Evolutionary conservation across 2,113 vertebrate species (phyloP).

Genomic region (Poeciliopsis prolifica): DNA sequence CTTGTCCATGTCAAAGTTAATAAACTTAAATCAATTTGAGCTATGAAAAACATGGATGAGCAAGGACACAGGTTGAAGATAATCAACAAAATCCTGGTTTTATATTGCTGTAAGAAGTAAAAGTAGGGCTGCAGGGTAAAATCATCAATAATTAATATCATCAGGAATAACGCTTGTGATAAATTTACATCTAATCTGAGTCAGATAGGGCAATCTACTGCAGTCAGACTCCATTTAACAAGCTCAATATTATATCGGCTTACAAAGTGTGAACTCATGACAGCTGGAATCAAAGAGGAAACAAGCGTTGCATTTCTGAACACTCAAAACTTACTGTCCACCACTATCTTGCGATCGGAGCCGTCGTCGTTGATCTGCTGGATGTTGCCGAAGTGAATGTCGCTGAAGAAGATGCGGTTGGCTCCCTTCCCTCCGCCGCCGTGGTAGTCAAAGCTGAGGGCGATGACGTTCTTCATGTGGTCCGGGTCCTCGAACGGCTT

Average conservation of each 20-base stretch:
- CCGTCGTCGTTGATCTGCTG: slow-evolving; percentile 95
- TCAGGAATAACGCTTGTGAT: background rate
- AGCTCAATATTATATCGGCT: background rate
- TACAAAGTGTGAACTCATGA: background rate
- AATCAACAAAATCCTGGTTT: too few relatives aligned
- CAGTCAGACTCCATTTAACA: background rate
- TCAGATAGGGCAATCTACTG: background rate
- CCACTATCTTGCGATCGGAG: slow-evolving; percentile 88
- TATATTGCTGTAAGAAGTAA: too few relatives aligned
- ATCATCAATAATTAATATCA: background rate
- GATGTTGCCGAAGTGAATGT: slow-evolving; percentile 99
- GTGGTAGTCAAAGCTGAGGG: slow-evolving; percentile 93
- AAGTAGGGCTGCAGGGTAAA: background rate
- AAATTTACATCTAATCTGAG: background rate
- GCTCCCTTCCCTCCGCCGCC: slow-evolving; percentile 84
- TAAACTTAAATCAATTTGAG: background rate
- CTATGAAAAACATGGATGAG: background rate
- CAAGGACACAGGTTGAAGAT: too few relatives aligned
- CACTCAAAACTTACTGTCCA: slow-evolving; percentile 88
- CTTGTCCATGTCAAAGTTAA: background rate
- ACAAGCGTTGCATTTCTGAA: background rate
- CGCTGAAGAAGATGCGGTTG: slow-evolving; percentile 96
- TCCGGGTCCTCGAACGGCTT: slow-evolving; percentile 97
- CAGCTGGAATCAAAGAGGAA: background rate
- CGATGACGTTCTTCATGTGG: slow-evolving; percentile 98